phyloP scores from a whole-genome alignment of 2,888 invertebrate genomes.

The Allygus modestus region DNA sequence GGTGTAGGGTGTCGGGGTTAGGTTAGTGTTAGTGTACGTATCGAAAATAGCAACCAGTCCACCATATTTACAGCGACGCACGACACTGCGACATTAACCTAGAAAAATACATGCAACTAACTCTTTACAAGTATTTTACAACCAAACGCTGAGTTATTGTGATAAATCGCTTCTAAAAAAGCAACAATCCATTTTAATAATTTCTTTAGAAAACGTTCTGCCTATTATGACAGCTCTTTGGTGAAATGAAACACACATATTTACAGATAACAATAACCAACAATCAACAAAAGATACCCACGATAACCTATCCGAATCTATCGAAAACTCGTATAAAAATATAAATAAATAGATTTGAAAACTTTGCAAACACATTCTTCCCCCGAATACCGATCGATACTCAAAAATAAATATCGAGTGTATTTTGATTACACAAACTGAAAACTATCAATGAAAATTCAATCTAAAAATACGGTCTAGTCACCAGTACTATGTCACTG shows the following conservation, averaged over 20 bases:
- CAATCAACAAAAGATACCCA: slow-evolving; percentile 46
- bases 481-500: slow-evolving; percentile 27
- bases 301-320: slow-evolving; percentile 26
- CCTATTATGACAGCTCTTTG: slow-evolving; percentile 37
- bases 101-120: slow-evolving; percentile 57
- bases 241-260: slow-evolving; percentile 53
- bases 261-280: slow-evolving; percentile 53
- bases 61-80: slow-evolving; percentile 40
- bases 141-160: slow-evolving; percentile 39
- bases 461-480: slow-evolving; percentile 34
- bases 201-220: slow-evolving; percentile 26
- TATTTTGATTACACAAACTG: neutral
- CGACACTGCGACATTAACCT: slow-evolving; percentile 42
- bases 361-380: neutral
- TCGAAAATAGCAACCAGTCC: slow-evolving; percentile 50
- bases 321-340: slow-evolving; percentile 46
- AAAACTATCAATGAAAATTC: slow-evolving; percentile 24
- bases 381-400: neutral
- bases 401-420: neutral
- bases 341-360: slow-evolving; percentile 46
- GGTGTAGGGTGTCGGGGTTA: neutral
- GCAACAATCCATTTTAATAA: slow-evolving; percentile 37
- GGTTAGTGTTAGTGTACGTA: slow-evolving; percentile 33
- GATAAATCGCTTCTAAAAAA: slow-evolving; percentile 42
- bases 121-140: slow-evolving; percentile 54